Evolutionary conservation across 2,797 vertebrate species (phyloP).

Genomic region (Cottoperca gobio): DNA sequence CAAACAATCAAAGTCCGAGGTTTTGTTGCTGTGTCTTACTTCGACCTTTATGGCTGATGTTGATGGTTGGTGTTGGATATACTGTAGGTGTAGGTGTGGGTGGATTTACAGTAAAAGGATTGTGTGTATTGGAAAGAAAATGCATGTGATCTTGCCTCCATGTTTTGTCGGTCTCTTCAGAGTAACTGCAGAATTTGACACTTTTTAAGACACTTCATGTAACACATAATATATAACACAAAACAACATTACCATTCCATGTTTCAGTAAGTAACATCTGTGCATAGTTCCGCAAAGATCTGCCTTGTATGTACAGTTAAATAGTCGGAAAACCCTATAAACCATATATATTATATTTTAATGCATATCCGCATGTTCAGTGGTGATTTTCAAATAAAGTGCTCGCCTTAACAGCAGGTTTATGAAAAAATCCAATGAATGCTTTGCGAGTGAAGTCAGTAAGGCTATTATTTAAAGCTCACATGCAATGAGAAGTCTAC

Average conservation of each 20-base stretch:
- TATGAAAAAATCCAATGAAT: constrained; percentile 20
- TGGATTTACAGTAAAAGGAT: not conserved
- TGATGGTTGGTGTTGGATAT: not conserved
- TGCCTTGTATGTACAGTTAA: too few species aligned
- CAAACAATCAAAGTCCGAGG: constrained; percentile 41
- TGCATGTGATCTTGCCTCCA: not conserved
- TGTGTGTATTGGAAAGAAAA: not conserved
- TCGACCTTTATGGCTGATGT: constrained; percentile 21
- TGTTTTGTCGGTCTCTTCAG: not conserved
- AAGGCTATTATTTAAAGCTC: constrained; percentile 39
- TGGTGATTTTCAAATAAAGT: not conserved
- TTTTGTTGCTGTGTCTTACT: constrained; percentile 36
- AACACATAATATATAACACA: not conserved
- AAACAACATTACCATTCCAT: not conserved
- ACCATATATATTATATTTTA: constrained; percentile 24
- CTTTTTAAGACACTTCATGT: not conserved
- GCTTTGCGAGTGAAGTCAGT: constrained; percentile 15
- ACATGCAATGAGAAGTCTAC: not conserved
- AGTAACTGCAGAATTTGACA: not conserved
- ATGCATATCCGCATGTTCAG: not conserved
- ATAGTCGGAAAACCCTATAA: not conserved
- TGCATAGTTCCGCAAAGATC: not conserved
- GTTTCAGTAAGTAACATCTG: not conserved
- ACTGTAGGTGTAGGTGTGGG: not conserved
- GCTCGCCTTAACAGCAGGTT: constrained; percentile 8